phyloP scores from a whole-genome alignment of 2,113 vertebrate species.

The Carassius gibelio region DNA sequence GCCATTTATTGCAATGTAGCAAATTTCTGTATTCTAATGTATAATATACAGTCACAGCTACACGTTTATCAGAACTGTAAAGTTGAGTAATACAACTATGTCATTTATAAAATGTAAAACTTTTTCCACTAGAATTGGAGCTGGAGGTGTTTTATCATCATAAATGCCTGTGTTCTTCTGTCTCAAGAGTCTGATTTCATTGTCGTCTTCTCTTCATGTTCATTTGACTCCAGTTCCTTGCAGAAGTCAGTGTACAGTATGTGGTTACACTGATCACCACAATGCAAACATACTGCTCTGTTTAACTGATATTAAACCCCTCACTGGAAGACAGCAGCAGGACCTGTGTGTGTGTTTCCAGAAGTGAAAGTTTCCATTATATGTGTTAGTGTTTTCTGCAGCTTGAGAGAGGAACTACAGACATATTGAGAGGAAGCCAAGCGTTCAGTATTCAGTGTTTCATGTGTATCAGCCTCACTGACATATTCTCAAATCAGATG shows the following conservation, averaged over 20 bases:
- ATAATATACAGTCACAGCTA: not conserved
- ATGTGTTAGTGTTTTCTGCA: not conserved
- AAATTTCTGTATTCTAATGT: not conserved
- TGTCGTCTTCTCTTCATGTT: not conserved
- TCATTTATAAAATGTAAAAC: not conserved
- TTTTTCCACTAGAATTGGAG: not conserved
- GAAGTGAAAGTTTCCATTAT: not conserved
- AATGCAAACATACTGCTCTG: conserved; percentile 15
- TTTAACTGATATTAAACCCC: not conserved
- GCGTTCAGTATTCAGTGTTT: not conserved
- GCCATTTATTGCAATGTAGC: not conserved
- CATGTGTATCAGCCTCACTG: not conserved
- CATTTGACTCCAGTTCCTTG: conserved; percentile 1
- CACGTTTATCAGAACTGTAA: not conserved
- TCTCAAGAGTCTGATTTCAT: not conserved
- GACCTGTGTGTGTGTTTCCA: not conserved
- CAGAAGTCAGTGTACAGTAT: not conserved
- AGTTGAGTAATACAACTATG: not conserved
- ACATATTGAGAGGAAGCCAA: not conserved
- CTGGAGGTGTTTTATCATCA: not conserved
- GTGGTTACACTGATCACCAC: not conserved
- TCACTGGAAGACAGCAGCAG: not conserved
- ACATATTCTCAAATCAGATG: not conserved
- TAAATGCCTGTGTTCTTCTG: not conserved
- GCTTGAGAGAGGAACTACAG: not conserved